A percentile compares a stretch with the other conserved stretches of the same genome.
phyloP scores from a whole-genome alignment of 1,140 invertebrate genomes.

The Drosophila ogumai region DNA sequence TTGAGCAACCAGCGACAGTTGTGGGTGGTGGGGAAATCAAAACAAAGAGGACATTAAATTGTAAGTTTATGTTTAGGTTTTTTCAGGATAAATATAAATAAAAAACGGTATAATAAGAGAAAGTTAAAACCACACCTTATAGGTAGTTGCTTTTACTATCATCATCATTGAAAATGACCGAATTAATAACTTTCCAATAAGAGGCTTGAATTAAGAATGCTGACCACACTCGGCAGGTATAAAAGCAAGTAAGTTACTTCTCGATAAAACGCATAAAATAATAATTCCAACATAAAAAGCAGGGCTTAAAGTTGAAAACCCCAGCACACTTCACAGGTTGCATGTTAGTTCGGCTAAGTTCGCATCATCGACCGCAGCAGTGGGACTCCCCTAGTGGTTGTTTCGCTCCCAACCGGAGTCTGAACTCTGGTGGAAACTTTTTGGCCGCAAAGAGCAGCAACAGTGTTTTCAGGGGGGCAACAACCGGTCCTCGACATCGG shows the following conservation, averaged over 20 bases:
- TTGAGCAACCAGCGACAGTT: slow-evolving; percentile 56
- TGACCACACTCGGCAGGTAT: background rate
- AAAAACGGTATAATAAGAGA: no score
- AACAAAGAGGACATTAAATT: slow-evolving; percentile 22
- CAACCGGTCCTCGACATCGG: background rate
- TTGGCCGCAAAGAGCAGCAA: slow-evolving; percentile 46
- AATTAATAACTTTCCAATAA: background rate
- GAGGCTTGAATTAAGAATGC: slow-evolving; percentile 1
- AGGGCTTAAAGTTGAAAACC: background rate
- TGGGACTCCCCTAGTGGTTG: slow-evolving; percentile 34
- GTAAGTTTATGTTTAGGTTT: slow-evolving; percentile 4
- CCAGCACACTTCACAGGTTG: slow-evolving; percentile 14
- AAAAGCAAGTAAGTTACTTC: background rate
- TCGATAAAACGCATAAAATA: slow-evolving; percentile 8
- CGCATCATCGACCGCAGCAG: slow-evolving; percentile 36
- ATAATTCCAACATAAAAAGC: slow-evolving; percentile 7
- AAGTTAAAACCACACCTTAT: background rate
- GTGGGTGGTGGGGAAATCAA: slow-evolving; percentile 17
- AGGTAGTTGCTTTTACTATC: background rate
- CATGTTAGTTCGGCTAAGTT: slow-evolving; percentile 9
- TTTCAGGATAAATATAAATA: no score
- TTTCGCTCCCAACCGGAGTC: slow-evolving; percentile 30
- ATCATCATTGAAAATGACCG: background rate
- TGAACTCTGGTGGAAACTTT: slow-evolving; percentile 42
- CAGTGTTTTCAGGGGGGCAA: slow-evolving; percentile 33